Evolutionary conservation across 2,888 invertebrate species (phyloP).

Genomic region (Thera obeliscata): DNA sequence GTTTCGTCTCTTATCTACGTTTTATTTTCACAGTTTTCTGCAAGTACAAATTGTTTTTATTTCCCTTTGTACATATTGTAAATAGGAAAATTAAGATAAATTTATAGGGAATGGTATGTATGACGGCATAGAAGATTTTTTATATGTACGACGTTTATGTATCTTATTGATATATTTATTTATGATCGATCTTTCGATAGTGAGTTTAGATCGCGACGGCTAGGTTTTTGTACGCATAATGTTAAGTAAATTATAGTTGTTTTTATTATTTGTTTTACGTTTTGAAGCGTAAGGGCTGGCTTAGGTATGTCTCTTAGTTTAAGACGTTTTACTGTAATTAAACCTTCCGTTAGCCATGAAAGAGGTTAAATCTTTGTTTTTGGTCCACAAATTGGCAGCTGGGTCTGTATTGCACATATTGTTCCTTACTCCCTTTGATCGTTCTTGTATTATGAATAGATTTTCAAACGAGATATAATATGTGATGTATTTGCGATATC

Average conservation of each 20-base stretch:
- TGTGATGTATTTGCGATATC: slow-evolving; percentile 5
- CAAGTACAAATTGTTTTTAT: slow-evolving; percentile 85
- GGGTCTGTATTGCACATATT: slow-evolving; percentile 29
- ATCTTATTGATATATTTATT: slow-evolving; percentile 79
- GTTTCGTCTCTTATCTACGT: slow-evolving; percentile 60
- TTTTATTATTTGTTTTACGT: slow-evolving; percentile 76
- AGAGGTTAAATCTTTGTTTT: slow-evolving; percentile 62
- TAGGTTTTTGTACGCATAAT: slow-evolving; percentile 82
- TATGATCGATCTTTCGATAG: slow-evolving; percentile 70
- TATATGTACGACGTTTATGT: slow-evolving; percentile 80
- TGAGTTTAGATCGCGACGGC: slow-evolving; percentile 67
- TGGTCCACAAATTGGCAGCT: slow-evolving; percentile 60
- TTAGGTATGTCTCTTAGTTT: slow-evolving; percentile 66
- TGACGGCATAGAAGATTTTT: slow-evolving; percentile 71
- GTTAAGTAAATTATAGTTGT: slow-evolving; percentile 83
- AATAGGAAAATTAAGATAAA: slow-evolving; percentile 73
- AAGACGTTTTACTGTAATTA: slow-evolving; percentile 65
- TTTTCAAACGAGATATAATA: slow-evolving; percentile 4
- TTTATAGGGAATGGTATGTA: slow-evolving; percentile 66
- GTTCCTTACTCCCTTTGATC: slow-evolving; percentile 6
- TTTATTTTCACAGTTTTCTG: slow-evolving; percentile 80
- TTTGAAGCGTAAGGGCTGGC: slow-evolving; percentile 64
- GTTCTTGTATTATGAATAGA: slow-evolving; percentile 6
- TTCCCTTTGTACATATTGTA: slow-evolving; percentile 84
- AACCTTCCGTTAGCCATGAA: slow-evolving; percentile 68